Evolutionary conservation across 2,888 invertebrate species (phyloP).

Genomic region (Cyclophora punctaria): DNA sequence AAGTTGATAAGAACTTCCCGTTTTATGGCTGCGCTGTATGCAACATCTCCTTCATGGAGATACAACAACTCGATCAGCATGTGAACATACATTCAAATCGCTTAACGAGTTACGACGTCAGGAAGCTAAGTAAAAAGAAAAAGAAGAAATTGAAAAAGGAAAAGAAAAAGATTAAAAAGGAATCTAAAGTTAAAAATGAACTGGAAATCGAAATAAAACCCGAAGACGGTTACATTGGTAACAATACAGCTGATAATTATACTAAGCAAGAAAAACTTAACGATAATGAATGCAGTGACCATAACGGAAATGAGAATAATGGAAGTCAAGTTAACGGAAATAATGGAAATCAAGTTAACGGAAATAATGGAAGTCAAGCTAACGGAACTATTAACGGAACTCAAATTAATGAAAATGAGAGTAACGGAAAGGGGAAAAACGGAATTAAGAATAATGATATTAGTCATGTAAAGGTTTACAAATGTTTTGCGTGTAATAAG

Average conservation of each 20-base stretch:
- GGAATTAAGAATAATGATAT: slow-evolving; percentile 6
- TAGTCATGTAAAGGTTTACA: slow-evolving; percentile 48
- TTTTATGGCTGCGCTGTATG: slow-evolving; percentile 63
- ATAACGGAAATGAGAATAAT: slow-evolving; percentile 8
- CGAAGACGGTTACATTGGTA: slow-evolving; percentile 62
- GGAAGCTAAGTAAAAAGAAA: slow-evolving; percentile 47
- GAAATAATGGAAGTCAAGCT: slow-evolving; percentile 9
- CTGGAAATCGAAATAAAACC: slow-evolving; percentile 54
- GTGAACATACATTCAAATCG: slow-evolving; percentile 54
- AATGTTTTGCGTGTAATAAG: slow-evolving; percentile 62
- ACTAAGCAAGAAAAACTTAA: slow-evolving; percentile 11
- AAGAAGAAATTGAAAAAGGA: slow-evolving; percentile 49
- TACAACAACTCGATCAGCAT: slow-evolving; percentile 51
- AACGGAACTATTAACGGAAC: slow-evolving; percentile 2
- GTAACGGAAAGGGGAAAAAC: neutral
- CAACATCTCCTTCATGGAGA: slow-evolving; percentile 40
- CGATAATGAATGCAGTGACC: neutral
- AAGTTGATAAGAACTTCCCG: slow-evolving; percentile 52
- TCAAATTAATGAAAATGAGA: neutral
- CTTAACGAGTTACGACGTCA: slow-evolving; percentile 56
- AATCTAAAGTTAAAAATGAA: slow-evolving; percentile 26
- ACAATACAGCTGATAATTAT: slow-evolving; percentile 31
- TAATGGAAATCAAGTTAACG: neutral
- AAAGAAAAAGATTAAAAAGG: slow-evolving; percentile 41
- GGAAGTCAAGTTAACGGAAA: slow-evolving; percentile 12